Conservation (phyloP, 2,797 vertebrate genomes). For the Synanceia verrucosa region DNA sequence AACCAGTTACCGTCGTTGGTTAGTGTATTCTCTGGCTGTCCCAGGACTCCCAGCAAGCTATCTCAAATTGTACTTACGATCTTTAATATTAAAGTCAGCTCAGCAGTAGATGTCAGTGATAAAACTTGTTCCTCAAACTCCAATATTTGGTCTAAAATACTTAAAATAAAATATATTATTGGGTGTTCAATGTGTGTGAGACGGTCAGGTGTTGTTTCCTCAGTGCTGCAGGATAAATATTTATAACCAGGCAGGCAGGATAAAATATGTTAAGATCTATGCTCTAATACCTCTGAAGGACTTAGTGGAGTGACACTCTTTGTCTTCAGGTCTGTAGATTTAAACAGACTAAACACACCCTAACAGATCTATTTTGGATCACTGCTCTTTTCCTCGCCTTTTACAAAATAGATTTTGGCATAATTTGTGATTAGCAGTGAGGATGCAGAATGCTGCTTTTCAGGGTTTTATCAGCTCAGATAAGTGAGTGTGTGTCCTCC, state of each 20-base stretch:
- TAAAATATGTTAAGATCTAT: not conserved
- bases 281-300: conserved; percentile 22
- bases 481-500: not conserved
- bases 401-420: too few species aligned
- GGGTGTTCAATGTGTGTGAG: not conserved
- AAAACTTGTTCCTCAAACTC: not conserved
- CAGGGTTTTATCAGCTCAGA: conserved; percentile 11
- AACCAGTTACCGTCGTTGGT: conserved; percentile 22
- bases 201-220: not conserved
- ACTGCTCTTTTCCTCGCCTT: conserved; percentile 18
- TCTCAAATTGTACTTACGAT: not conserved
- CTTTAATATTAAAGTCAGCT: not conserved
- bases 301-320: conserved; percentile 11
- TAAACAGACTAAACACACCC: conserved; percentile 9
- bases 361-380: conserved; percentile 27
- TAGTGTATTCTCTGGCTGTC: conserved; percentile 24
- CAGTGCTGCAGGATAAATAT: not conserved
- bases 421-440: not conserved
- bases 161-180: not conserved
- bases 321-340: not conserved
- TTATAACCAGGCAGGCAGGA: conserved; percentile 7
- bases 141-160: not conserved
- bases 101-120: not conserved
- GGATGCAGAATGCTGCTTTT: not conserved
- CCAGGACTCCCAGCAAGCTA: conserved; percentile 10